These are phyloP conservation scores for Carettochelys insculpta DNA, from an alignment of 2,113 vertebrate species.

Conservation along the genomic window DNA sequence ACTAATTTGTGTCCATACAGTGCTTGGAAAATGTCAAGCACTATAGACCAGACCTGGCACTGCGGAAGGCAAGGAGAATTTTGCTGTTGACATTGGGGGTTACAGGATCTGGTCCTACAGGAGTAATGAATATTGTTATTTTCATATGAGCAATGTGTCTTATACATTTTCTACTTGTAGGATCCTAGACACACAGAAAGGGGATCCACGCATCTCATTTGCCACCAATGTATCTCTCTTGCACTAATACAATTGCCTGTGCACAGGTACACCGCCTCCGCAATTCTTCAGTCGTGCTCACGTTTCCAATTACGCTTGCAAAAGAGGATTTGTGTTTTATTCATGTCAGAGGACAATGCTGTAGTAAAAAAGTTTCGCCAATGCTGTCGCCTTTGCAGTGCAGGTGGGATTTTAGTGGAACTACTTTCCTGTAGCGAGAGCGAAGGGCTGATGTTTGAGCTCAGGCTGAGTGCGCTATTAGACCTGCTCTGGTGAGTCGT, in stretches of 20 bases:
- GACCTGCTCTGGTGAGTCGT: neutral
- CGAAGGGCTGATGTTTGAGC: neutral
- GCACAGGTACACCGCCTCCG: neutral
- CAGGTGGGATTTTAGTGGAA: neutral
- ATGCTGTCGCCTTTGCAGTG: neutral
- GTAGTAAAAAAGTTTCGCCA: neutral
- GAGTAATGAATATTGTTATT: slow-evolving; percentile 50
- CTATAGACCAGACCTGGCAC: neutral
- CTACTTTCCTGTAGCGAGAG: neutral
- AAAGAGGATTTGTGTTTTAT: neutral
- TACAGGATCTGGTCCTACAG: slow-evolving; percentile 14
- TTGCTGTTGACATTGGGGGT: slow-evolving; percentile 11
- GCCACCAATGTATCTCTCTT: neutral
- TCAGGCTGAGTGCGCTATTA: neutral
- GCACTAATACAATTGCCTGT: neutral
- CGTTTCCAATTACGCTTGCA: slow-evolving; percentile 8
- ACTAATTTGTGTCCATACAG: slow-evolving; percentile 16
- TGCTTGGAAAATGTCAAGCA: slow-evolving; percentile 14
- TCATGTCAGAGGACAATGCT: neutral
- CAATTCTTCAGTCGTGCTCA: slow-evolving; percentile 14
- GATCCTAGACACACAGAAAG: neutral
- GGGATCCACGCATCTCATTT: neutral
- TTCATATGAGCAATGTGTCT: slow-evolving; percentile 48
- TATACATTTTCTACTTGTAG: slow-evolving; percentile 17
- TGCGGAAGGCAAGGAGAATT: neutral